Evolutionary conservation across 2,888 invertebrate genomes (phyloP), one percentile per base, ranked within the genome.

Genomic region (Heliconius sara): DNA sequence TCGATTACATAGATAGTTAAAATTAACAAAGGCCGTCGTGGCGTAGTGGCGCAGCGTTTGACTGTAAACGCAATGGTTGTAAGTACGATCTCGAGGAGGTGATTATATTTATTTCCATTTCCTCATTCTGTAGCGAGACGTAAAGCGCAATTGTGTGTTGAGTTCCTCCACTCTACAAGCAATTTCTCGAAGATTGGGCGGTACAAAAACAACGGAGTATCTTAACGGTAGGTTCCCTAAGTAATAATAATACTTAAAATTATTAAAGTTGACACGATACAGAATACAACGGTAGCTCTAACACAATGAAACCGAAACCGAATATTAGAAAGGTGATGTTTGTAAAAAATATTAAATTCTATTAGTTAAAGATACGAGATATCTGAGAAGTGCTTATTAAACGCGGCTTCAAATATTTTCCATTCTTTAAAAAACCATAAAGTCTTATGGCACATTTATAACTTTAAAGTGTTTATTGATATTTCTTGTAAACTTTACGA

Each of bases 351-450:
- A 0, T 60, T 3, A 30, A 34, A 60, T 60, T 60, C 25, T 73
- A 73, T 73, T 39, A 39, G 70, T 47, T 70, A 70, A 60, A 60
- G n/a, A 73, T 73, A 73, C 60, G 34, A 73, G 34, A 73, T 34
- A 57, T 73, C 7, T 22, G 30, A 73, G 57, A 52, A 73, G 57
- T 60, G 34, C 16, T 34, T 57, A 34, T 57, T 60, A 34, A 34
- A 60, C 30, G 34, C 57, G 72, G 57, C 30, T 60, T 73, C 57
- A 60, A 73, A 73, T 60, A 73, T n/a, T 57, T 34, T 12, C n/a
- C n/a, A 73, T 73, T 60, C 57, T 73, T 73, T 60, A 73, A 60
- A 30, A 73, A 73, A 34, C n/a, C 12, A 73, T 73, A 73, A 73
- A 73, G 60, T n/a, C 6, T 73, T 34, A 73, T 60, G 34, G 72